Evolutionary conservation across 2,113 vertebrate species (phyloP).

Genomic region (Psilopsiagon aymara): DNA sequence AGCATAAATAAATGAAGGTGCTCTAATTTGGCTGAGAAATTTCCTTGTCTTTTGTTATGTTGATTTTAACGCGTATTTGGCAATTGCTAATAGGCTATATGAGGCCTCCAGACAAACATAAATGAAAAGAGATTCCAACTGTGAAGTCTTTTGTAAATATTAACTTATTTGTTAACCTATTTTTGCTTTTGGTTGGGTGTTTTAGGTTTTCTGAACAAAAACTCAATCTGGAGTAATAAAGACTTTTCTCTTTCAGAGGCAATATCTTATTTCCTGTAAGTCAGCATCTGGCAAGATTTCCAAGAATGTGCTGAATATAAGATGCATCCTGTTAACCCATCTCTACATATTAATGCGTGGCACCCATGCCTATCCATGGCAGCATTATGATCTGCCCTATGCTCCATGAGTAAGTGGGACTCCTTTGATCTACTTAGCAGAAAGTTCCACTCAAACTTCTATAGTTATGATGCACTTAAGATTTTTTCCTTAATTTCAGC

Average conservation of each 20-base stretch:
- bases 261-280: constrained; percentile 88
- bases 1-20: background rate
- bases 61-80: background rate
- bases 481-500: background rate
- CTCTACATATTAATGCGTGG: constrained; percentile 88
- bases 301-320: constrained; percentile 80
- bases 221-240: background rate
- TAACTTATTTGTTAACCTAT: background rate
- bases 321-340: constrained; percentile 88
- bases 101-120: background rate
- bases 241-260: constrained; percentile 76
- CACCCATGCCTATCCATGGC: constrained; percentile 77
- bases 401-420: constrained; percentile 85
- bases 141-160: background rate
- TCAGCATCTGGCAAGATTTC: constrained; percentile 53
- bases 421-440: background rate
- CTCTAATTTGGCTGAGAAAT: background rate
- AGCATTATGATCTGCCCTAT: constrained; percentile 86
- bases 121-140: background rate
- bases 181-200: background rate
- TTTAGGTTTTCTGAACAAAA: background rate
- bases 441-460: background rate
- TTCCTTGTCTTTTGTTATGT: fast-evolving
- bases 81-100: background rate
- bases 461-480: fast-evolving